Evolutionary conservation across 2,888 invertebrate species (phyloP).

Genomic region (Liposcelis brunnea): DNA sequence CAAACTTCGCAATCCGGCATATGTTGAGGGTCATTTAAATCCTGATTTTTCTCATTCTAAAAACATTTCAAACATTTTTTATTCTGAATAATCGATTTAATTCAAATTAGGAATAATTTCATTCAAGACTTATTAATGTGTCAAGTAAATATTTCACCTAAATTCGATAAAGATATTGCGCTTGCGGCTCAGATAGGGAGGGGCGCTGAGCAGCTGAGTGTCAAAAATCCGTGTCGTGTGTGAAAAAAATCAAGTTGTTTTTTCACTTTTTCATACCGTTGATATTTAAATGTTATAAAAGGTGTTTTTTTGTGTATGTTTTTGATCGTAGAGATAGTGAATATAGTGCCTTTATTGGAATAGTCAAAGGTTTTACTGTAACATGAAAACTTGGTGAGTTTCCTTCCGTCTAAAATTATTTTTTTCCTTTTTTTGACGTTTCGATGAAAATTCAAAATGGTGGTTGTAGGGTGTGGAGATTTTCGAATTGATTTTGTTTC

Average conservation of each 20-base stretch:
- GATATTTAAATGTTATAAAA: conserved; percentile 4
- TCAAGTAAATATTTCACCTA: too few species aligned
- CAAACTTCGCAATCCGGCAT: too few species aligned
- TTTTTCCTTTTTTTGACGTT: not conserved
- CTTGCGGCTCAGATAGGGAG: conserved; percentile 7
- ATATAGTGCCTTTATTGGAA: conserved; percentile 2
- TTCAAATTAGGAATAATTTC: too few species aligned
- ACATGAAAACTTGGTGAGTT: conserved; percentile 5
- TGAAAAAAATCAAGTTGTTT: not conserved
- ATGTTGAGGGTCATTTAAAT: too few species aligned
- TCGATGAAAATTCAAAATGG: conserved; percentile 5
- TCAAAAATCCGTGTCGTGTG: conserved; percentile 7
- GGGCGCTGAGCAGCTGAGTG: conserved; percentile 8
- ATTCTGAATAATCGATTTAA: too few species aligned
- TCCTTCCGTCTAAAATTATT: not conserved
- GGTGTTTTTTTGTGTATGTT: not conserved
- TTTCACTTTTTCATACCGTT: conserved; percentile 6
- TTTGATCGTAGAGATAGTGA: not conserved
- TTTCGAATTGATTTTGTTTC: not conserved
- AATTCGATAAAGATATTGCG: not conserved
- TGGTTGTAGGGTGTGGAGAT: conserved; percentile 7
- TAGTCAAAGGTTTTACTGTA: not conserved
- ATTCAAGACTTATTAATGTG: too few species aligned
- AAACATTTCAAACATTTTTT: too few species aligned
- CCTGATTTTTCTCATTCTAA: too few species aligned